Conservation (phyloP, 2,113 vertebrate species). For the Corythoichthys haematopterus region DNA sequence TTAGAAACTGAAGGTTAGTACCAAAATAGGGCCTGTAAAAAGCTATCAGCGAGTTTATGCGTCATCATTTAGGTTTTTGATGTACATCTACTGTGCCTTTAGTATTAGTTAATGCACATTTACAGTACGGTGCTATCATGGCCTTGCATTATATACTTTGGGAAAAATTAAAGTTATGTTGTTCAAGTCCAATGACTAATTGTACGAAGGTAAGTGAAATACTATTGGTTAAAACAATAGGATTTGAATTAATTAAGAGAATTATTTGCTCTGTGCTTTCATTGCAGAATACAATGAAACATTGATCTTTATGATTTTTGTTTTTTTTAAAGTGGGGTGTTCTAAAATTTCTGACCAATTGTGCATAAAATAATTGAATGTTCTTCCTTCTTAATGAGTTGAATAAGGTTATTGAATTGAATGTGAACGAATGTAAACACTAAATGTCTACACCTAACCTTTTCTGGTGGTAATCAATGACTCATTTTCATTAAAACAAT, state of each 20-base stretch:
- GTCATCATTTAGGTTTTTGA: background rate
- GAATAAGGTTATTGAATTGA: background rate
- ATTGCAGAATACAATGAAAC: too few relatives aligned
- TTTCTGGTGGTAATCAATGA: background rate
- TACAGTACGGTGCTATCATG: background rate
- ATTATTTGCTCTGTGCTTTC: too few relatives aligned
- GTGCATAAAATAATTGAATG: background rate
- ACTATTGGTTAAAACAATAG: too few relatives aligned
- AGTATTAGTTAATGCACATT: background rate
- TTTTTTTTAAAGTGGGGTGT: background rate
- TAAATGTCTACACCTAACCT: background rate
- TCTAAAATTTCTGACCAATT: background rate
- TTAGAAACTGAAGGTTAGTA: too few relatives aligned
- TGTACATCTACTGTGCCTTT: background rate
- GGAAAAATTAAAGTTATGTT: background rate
- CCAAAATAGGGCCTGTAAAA: background rate
- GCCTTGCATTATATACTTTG: background rate
- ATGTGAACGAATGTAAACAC: background rate
- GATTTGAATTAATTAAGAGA: too few relatives aligned
- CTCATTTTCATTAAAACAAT: background rate
- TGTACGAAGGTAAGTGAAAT: background rate
- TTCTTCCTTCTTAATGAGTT: background rate
- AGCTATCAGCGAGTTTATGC: too few relatives aligned
- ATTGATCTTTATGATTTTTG: too few relatives aligned
- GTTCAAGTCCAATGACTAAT: background rate